These are phyloP conservation scores for Pelodiscus sinensis DNA, from an alignment of 2,113 vertebrate species.

Conservation along the genomic window DNA sequence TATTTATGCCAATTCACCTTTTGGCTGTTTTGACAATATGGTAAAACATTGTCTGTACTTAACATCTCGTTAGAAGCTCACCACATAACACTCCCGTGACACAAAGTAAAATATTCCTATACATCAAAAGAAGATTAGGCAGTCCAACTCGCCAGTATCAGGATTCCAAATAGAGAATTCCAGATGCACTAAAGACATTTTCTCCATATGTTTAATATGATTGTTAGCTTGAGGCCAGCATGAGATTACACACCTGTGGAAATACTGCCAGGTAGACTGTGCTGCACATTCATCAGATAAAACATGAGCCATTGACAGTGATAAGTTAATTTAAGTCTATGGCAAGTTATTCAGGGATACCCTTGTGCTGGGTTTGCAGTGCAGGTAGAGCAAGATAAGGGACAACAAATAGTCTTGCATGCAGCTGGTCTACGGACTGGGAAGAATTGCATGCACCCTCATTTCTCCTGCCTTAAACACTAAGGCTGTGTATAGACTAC, in stretches of 20 bases:
- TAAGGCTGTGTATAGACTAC: too few relatives aligned
- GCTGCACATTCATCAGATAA: constrained; percentile 2
- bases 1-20: background rate
- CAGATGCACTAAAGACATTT: constrained; percentile 47
- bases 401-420: background rate
- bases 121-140: constrained; percentile 24
- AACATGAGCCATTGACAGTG: background rate
- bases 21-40: constrained; percentile 18
- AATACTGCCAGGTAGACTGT: background rate
- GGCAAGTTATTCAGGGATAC: background rate
- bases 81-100: constrained; percentile 24
- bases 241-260: background rate
- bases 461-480: background rate
- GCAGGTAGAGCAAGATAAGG: background rate
- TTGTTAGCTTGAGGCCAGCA: background rate
- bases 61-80: constrained; percentile 34
- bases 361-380: background rate
- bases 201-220: constrained; percentile 39
- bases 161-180: constrained; percentile 24
- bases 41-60: constrained; percentile 41
- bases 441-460: background rate
- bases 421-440: background rate
- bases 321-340: constrained; percentile 12
- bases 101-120: constrained; percentile 1
- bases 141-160: background rate